These are phyloP conservation scores for Hydraecia micacea DNA, from an alignment of 2,888 invertebrate genomes.

Conservation along the genomic window DNA sequence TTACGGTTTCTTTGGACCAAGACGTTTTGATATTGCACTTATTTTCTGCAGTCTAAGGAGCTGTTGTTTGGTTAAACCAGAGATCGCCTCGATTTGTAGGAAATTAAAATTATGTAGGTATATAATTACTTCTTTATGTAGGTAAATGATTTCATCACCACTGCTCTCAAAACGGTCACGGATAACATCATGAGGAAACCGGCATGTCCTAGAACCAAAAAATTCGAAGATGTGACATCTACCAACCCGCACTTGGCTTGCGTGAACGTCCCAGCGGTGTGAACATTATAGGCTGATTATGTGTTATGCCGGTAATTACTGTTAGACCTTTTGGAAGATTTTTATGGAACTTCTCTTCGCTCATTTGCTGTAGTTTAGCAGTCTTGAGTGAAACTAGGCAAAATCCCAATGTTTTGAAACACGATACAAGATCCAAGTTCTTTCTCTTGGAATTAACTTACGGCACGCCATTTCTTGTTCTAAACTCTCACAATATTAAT, in stretches of 20 bases:
- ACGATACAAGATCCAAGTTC: neutral
- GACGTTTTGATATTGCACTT: neutral
- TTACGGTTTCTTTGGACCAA: neutral
- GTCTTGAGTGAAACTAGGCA: neutral
- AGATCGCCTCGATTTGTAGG: neutral
- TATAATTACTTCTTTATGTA: neutral
- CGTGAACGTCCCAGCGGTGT: too few relatives aligned
- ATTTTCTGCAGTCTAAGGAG: neutral
- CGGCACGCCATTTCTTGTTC: neutral
- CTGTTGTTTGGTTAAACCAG: neutral
- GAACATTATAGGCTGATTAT: too few relatives aligned
- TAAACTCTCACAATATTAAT: conserved; percentile 13
- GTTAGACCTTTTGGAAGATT: neutral
- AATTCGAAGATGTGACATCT: too few relatives aligned
- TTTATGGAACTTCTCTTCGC: neutral
- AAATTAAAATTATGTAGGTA: neutral
- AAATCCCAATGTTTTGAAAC: neutral
- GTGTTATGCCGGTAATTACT: neutral
- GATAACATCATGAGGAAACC: too few relatives aligned
- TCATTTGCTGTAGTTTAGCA: neutral
- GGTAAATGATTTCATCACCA: too few relatives aligned
- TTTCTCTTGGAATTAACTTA: conserved; percentile 1
- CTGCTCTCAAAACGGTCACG: too few relatives aligned
- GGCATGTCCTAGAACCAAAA: too few relatives aligned
- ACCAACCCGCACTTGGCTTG: too few relatives aligned